These are phyloP conservation scores for Pegoplata infirma DNA, from an alignment of 2,888 invertebrate species.

Conservation along the genomic window DNA sequence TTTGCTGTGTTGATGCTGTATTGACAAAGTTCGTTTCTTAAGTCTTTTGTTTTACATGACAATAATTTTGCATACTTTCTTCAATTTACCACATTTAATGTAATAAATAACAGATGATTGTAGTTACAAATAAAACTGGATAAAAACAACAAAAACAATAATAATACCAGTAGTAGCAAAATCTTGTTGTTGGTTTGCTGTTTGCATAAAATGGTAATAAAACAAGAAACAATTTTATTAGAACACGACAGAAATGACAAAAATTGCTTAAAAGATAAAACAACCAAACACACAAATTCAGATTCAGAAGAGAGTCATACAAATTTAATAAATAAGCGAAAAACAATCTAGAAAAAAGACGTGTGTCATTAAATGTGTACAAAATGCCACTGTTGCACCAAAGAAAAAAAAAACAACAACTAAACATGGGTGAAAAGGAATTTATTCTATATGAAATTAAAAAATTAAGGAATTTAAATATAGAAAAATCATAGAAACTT, in stretches of 20 bases:
- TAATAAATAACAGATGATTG: conserved; percentile 60
- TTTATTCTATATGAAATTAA: not conserved
- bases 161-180: conserved; percentile 1
- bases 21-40: conserved; percentile 47
- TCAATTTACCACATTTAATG: conserved; percentile 12
- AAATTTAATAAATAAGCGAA: not conserved
- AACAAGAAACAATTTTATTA: conserved; percentile 65
- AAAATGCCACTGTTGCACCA: conserved; percentile 65
- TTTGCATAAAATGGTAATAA: conserved; percentile 74
- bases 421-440: too few species aligned
- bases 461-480: too few species aligned
- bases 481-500: too few species aligned
- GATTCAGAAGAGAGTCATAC: not conserved
- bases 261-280: conserved; percentile 28
- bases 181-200: not conserved
- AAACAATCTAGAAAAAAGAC: conserved; percentile 14
- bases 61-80: conserved; percentile 26
- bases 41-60: conserved; percentile 48
- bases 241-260: conserved; percentile 56
- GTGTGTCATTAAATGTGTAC: conserved; percentile 64
- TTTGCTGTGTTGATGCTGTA: not conserved
- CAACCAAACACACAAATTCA: not conserved
- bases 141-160: conserved; percentile 8
- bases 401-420: not conserved
- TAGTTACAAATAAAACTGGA: conserved; percentile 37